Conservation (phyloP, 2,113 vertebrate species). For the Strigops habroptila region DNA sequence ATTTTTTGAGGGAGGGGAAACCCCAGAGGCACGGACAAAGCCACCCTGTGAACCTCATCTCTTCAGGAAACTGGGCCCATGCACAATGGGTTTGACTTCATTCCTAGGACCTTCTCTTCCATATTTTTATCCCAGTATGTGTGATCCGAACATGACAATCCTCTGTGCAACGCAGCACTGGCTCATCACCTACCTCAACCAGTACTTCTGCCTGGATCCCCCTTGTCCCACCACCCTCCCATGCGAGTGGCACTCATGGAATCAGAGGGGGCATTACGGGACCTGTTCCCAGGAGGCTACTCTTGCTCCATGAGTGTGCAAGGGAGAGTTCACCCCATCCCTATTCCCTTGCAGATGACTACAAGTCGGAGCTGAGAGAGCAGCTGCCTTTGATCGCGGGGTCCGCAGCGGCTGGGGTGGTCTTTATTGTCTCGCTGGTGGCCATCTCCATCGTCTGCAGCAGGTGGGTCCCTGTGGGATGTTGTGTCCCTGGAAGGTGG, state of each 20-base stretch:
- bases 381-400: constrained; percentile 96
- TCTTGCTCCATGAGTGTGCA: fast-evolving
- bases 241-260: not conserved
- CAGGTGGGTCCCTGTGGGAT: constrained; percentile 75
- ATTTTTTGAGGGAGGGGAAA: not conserved
- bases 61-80: not conserved
- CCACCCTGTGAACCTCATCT: not conserved
- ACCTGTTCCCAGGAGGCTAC: not conserved
- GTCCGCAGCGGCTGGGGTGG: constrained; percentile 91
- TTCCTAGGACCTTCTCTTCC: not conserved
- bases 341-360: constrained; percentile 84
- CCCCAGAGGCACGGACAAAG: not conserved
- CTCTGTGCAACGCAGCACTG: fast-evolving
- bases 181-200: not conserved
- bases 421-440: constrained; percentile 95
- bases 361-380: constrained; percentile 96
- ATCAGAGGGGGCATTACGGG: fast-evolving
- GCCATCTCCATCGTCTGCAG: constrained; percentile 98
- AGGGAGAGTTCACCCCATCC: not conserved
- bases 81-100: not conserved
- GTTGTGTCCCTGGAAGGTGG: not conserved
- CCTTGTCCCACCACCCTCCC: not conserved
- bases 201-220: fast-evolving
- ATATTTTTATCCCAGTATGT: not conserved
- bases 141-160: not conserved